These are phyloP conservation scores for Caiman crocodilus DNA, from an alignment of 2,797 vertebrate genomes.

Conservation along the genomic window DNA sequence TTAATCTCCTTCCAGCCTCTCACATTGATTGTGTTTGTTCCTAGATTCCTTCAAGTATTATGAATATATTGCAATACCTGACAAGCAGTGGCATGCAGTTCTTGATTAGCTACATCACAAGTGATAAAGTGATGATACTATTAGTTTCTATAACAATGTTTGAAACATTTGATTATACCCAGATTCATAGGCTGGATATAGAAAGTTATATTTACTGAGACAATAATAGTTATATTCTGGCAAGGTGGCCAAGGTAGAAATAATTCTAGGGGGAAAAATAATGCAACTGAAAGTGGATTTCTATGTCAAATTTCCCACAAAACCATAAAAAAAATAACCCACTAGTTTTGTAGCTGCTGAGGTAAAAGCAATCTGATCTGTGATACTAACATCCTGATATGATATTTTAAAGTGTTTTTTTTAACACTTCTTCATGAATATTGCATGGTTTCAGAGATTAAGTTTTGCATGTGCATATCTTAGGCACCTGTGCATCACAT, in stretches of 20 bases:
- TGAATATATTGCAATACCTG: background rate
- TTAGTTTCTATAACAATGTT: background rate
- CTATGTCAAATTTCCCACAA: background rate
- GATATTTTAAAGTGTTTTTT: background rate
- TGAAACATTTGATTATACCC: background rate
- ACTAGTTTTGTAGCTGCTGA: background rate
- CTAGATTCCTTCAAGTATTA: background rate
- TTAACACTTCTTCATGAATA: background rate
- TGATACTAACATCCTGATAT: background rate
- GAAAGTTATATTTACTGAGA: background rate
- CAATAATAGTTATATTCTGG: background rate
- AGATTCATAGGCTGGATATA: background rate
- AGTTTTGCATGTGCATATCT: fast-evolving
- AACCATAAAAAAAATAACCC: too few species aligned
- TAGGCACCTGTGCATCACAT: background rate
- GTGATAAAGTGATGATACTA: background rate
- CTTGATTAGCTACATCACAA: background rate
- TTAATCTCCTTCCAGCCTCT: background rate
- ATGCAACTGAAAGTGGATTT: background rate
- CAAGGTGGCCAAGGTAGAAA: background rate
- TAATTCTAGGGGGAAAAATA: background rate
- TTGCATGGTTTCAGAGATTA: background rate
- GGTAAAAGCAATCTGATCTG: background rate
- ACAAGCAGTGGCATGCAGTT: background rate
- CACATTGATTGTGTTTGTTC: background rate